These are phyloP conservation scores for Eutolmus rufibarbis DNA, from an alignment of 2,888 invertebrate species.

Conservation along the genomic window DNA sequence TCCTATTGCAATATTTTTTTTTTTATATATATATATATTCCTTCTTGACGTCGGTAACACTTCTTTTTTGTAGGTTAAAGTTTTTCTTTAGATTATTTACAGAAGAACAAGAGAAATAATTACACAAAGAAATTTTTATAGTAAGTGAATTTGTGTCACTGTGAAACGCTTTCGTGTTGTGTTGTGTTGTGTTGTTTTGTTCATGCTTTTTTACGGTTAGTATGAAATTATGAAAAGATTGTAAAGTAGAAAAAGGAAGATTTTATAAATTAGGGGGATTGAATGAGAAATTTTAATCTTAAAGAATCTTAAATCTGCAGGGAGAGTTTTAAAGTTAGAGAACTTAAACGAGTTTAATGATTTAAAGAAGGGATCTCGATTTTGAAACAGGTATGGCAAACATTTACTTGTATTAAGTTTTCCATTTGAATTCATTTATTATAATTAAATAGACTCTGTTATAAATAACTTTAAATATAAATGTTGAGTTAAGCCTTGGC, in stretches of 20 bases:
- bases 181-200: not conserved
- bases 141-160: not conserved
- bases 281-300: not conserved
- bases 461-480: too few relatives aligned
- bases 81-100: not conserved
- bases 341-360: not conserved
- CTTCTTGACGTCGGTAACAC: not conserved
- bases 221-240: not conserved
- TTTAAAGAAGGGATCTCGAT: too few relatives aligned
- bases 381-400: not conserved
- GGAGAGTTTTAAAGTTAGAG: not conserved
- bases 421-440: too few relatives aligned
- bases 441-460: too few relatives aligned
- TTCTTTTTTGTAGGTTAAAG: not conserved
- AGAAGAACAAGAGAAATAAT: not conserved
- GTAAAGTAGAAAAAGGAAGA: not conserved
- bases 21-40: not conserved
- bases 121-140: conserved; percentile 29
- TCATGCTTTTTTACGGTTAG: not conserved
- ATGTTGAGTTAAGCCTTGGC: too few relatives aligned
- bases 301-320: not conserved
- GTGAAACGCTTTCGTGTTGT: not conserved
- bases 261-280: not conserved
- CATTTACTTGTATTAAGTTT: too few relatives aligned
- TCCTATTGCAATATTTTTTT: not conserved